phyloP scores from a whole-genome alignment of 2,888 invertebrate species.

The Dioctria rufipes region DNA sequence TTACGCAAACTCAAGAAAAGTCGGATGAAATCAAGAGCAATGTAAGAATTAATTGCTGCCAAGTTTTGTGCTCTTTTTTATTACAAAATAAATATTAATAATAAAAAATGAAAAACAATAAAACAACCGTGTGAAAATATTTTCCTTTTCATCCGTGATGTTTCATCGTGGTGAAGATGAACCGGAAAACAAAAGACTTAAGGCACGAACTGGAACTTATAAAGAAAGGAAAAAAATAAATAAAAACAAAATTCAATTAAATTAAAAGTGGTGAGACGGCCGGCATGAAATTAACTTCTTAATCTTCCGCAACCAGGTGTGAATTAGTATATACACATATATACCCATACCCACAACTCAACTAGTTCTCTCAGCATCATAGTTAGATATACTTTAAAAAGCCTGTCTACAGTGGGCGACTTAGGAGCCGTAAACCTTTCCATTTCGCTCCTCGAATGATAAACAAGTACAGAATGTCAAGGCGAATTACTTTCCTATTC shows the following conservation, averaged over 20 bases:
- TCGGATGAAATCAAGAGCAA: conserved; percentile 5
- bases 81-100: too few species aligned
- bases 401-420: not conserved
- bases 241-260: not conserved
- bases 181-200: conserved; percentile 41
- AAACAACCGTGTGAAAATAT: conserved; percentile 23
- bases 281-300: not conserved
- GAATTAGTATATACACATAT: not conserved
- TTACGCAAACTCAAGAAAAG: not conserved
- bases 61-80: not conserved
- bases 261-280: not conserved
- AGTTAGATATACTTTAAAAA: not conserved
- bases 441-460: conserved; percentile 10
- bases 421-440: not conserved
- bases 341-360: not conserved
- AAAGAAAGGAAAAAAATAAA: not conserved
- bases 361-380: not conserved
- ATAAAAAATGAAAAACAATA: not conserved
- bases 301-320: not conserved
- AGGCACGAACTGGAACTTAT: conserved; percentile 30
- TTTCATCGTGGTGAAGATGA: not conserved
- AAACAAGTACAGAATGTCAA: conserved; percentile 44
- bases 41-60: not conserved
- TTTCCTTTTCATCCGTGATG: conserved; percentile 18
- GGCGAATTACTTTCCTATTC: conserved; percentile 39